These are phyloP conservation scores for Myrmecobius fasciatus DNA, from an alignment of 2,113 vertebrate genomes.

Conservation along the genomic window DNA sequence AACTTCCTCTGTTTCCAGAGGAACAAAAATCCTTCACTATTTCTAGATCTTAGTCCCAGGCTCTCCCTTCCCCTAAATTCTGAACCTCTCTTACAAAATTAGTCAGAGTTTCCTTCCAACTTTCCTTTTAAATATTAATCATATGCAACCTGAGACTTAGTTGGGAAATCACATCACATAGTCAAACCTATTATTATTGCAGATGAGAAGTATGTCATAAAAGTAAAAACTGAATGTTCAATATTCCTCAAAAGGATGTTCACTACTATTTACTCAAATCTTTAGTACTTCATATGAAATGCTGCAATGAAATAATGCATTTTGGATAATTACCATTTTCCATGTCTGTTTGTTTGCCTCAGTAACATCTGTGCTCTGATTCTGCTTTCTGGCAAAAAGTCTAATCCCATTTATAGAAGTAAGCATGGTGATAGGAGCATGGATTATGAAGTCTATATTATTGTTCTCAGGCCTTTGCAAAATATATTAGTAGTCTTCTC, in stretches of 20 bases:
- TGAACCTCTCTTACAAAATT: not conserved
- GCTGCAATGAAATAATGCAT: not conserved
- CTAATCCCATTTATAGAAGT: not conserved
- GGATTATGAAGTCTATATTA: conserved; percentile 9
- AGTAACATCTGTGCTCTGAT: not conserved
- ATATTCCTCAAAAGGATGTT: not conserved
- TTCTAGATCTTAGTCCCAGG: not conserved
- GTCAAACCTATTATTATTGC: conserved; percentile 38
- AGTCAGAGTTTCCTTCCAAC: not conserved
- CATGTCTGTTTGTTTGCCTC: conserved; percentile 40
- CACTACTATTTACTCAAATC: not conserved
- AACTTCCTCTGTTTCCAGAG: conserved; percentile 32
- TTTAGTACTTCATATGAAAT: not conserved
- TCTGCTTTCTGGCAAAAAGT: not conserved
- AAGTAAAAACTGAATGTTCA: not conserved
- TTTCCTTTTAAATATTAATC: conserved; percentile 38
- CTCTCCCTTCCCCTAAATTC: not conserved
- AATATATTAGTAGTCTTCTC: conserved; percentile 6
- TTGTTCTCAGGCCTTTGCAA: conserved; percentile 1
- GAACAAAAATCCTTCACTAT: conserved; percentile 23
- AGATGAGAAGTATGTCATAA: conserved; percentile 22
- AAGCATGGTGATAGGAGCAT: not conserved
- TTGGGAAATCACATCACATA: not conserved
- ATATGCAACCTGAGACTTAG: not conserved
- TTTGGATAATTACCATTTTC: not conserved